Conservation (phyloP, 2,113 vertebrate genomes). For the Silurus asotus region DNA sequence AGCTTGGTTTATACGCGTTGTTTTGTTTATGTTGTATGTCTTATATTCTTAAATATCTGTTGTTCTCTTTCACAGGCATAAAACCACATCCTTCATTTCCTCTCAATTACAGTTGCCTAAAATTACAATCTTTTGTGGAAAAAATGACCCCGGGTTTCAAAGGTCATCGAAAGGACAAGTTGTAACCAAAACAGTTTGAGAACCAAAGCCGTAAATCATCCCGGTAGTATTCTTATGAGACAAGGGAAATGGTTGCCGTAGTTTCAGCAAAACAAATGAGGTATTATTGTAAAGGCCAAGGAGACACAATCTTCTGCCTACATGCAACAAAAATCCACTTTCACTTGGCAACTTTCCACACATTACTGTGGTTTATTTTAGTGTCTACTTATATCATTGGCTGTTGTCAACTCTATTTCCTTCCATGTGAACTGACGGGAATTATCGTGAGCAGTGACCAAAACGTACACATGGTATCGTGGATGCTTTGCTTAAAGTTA, state of each 20-base stretch:
- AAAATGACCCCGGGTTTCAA: neutral
- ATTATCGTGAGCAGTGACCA: no score
- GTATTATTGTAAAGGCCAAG: neutral
- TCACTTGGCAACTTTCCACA: neutral
- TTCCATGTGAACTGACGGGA: neutral
- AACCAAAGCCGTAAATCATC: neutral
- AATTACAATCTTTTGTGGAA: neutral
- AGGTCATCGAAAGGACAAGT: neutral
- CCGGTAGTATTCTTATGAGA: neutral
- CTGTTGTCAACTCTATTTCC: neutral
- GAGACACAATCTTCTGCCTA: neutral
- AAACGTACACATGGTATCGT: no score
- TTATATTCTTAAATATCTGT: neutral
- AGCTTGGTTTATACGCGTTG: neutral
- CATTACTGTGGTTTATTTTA: neutral
- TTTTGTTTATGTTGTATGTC: neutral
- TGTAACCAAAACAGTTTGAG: no score
- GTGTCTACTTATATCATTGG: neutral
- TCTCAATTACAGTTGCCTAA: neutral
- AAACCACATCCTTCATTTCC: neutral
- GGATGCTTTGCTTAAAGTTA: neutral
- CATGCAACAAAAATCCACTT: neutral
- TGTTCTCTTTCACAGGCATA: neutral
- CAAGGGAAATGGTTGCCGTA: neutral
- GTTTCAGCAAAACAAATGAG: slow-evolving; percentile 10